These are phyloP conservation scores for Jacana jacana DNA, from an alignment of 2,113 vertebrate genomes.

Conservation along the genomic window DNA sequence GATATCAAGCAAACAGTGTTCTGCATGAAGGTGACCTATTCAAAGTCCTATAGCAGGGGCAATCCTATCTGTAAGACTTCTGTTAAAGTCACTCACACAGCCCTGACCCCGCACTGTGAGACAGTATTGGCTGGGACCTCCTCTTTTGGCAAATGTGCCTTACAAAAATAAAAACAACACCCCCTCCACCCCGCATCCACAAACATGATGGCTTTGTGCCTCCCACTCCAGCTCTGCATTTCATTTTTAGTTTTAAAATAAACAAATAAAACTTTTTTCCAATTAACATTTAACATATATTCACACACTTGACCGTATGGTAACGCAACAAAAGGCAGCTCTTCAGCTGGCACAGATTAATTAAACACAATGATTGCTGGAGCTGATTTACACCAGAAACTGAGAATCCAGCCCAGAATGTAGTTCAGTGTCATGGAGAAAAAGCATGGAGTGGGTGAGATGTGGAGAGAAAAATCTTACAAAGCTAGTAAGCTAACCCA, in stretches of 20 bases:
- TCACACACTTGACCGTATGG: conserved; percentile 12
- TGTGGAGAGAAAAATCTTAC: background rate
- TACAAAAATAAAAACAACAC: conserved; percentile 20
- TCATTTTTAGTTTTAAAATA: conserved; percentile 8
- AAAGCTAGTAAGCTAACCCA: background rate
- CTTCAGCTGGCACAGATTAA: conserved; percentile 27
- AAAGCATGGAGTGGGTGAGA: background rate
- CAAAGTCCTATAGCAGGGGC: background rate
- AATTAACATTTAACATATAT: conserved; percentile 6
- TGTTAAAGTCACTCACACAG: conserved; percentile 32
- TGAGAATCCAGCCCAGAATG: conserved; percentile 30
- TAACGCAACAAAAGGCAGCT: conserved; percentile 25
- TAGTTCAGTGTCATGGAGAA: background rate
- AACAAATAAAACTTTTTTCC: conserved; percentile 14
- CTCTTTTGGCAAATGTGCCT: background rate
- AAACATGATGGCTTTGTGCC: background rate
- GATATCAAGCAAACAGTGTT: background rate
- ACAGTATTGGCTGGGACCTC: background rate
- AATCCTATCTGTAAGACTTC: conserved; percentile 22
- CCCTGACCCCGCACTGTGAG: background rate
- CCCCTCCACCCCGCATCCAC: background rate
- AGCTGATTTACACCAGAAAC: conserved; percentile 17
- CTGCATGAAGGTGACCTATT: background rate
- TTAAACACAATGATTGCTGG: background rate
- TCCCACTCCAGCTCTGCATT: conserved; percentile 3